Conservation (phyloP, 2,888 invertebrate genomes). For the Hoplodrina ambigua region DNA sequence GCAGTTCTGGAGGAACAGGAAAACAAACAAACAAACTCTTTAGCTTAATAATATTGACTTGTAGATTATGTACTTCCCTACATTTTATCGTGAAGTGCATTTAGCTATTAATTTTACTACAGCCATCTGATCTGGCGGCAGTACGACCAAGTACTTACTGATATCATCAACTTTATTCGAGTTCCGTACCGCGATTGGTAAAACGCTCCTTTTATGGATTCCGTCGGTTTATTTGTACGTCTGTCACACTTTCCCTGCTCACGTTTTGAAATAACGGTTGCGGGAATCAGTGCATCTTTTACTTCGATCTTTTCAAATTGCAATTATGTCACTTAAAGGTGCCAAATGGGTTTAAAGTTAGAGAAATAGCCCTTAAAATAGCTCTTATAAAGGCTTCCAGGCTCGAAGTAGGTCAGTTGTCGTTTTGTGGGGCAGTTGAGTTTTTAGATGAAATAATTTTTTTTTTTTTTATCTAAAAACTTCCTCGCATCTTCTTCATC, state of each 20-base stretch:
- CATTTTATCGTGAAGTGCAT: conserved; percentile 10
- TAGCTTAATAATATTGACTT: background rate
- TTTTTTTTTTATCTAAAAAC: no score
- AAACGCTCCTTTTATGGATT: conserved; percentile 54
- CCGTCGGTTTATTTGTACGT: conserved; percentile 46
- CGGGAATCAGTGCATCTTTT: conserved; percentile 47
- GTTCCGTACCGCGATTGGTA: conserved; percentile 60
- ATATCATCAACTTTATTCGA: conserved; percentile 60
- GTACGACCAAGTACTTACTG: conserved; percentile 32
- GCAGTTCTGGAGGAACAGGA: no score
- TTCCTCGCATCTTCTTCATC: no score
- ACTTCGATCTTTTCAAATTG: conserved; percentile 31
- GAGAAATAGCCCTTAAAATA: background rate
- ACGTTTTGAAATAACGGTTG: conserved; percentile 50
- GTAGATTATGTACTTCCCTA: background rate
- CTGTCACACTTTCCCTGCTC: conserved; percentile 59
- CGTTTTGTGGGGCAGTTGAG: no score
- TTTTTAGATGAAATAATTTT: no score
- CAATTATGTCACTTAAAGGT: background rate
- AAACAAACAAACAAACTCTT: no score
- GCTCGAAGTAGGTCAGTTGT: background rate
- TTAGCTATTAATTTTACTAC: conserved; percentile 44
- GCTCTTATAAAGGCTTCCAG: background rate
- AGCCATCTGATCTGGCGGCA: conserved; percentile 33
- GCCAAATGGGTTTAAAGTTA: conserved; percentile 5